phyloP scores from a whole-genome alignment of 2,888 invertebrate species.

The Zhuqinia jingwanae region DNA sequence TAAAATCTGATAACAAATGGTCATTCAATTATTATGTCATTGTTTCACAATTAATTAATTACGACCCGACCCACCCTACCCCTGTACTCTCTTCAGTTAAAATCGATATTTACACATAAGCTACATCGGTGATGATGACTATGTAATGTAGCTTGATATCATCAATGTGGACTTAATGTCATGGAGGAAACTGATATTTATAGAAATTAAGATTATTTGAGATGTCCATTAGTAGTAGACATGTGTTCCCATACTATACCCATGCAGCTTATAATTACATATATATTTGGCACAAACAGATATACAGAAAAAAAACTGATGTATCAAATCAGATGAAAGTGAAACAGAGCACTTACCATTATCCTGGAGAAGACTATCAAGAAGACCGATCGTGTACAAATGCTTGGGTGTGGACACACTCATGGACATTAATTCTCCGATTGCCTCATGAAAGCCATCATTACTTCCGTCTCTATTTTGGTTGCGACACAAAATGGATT shows the following conservation, averaged over 20 bases:
- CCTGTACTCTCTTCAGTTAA: no score
- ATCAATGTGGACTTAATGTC: no score
- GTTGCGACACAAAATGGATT: conserved; percentile 66
- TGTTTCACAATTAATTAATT: no score
- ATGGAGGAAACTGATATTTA: no score
- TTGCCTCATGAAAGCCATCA: conserved; percentile 81
- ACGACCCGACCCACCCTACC: no score
- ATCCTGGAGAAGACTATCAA: conserved; percentile 79
- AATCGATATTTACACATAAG: no score
- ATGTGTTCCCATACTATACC: no score
- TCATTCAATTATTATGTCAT: conserved; percentile 40
- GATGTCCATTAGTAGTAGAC: neutral
- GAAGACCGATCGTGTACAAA: conserved; percentile 80
- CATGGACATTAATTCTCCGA: conserved; percentile 81
- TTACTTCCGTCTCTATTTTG: conserved; percentile 79
- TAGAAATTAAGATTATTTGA: no score
- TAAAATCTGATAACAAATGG: no score
- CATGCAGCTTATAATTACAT: conserved; percentile 7
- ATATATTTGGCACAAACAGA: neutral
- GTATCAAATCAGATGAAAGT: conserved; percentile 28
- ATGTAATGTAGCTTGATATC: neutral
- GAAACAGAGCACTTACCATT: conserved; percentile 75
- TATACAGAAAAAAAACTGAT: neutral
- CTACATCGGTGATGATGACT: neutral
- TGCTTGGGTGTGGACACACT: conserved; percentile 81